Evolutionary conservation across 2,888 invertebrate species (phyloP), one percentile per base, ranked within the genome.

Genomic region (Nymphalis c-album): DNA sequence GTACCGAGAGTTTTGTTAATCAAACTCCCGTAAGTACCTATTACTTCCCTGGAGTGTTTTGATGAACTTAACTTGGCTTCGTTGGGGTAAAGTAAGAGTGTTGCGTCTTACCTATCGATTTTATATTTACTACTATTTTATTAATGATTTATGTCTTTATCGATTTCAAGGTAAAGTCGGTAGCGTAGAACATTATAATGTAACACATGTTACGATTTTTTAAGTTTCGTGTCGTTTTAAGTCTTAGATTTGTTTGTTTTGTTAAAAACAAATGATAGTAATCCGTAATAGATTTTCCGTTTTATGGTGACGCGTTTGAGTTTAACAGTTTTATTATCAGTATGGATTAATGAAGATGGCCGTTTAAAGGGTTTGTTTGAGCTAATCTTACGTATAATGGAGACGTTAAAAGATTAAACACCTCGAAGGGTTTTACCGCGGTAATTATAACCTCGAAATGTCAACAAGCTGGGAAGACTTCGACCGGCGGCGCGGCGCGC

Each of bases 1-100:
- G 74, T 74, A 71, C 74, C 74, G 72, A 72, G 71, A 75, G 78
- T 78, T 79, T 77, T 80, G 79, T 78, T 80, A 77, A 81, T 80
- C 81, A 79, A 79, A 76, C 79, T 74, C 74, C 77, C 71, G 70
- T 77, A 75, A 71, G 70, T 70, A 71, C 72, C 73, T 70, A 71
- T 71, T 74, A 67, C 60, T 63, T 48, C 68, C 63, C 57, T 61
- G 61, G 40, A 61, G n/a, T 47, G 50, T n/a, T 62, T 61, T 60
- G 61, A 59, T 61, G 57, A 60, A 60, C 48, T 61, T 47, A 48
- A 46, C 64, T 46, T 55, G 46, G 60, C 35, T 47, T 46, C 40
- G 31, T 13, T n/a, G 48, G n/a, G 48, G 31, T 22, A 20, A 16
- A 20, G 22, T 26, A 10, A 1, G 51, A 13, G 20, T 20, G 16